Percentiles rank a stretch among this genome's conserved stretches.
phyloP scores from a whole-genome alignment of 2,113 vertebrate species.

The Elaphurus davidianus region DNA sequence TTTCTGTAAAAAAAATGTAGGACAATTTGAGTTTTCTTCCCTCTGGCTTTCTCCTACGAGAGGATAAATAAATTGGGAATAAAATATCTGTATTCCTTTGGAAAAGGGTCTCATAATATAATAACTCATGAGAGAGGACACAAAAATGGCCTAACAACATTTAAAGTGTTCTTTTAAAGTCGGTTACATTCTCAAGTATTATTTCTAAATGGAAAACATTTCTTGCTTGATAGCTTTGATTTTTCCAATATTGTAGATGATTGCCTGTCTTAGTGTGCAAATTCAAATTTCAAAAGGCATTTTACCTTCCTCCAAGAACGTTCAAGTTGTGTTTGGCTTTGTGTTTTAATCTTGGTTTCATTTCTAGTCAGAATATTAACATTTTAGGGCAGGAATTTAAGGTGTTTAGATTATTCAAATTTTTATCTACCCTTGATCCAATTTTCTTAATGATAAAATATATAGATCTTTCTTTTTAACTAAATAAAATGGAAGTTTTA shows the following conservation, averaged over 20 bases:
- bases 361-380: neutral
- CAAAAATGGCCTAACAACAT: slow-evolving; percentile 48
- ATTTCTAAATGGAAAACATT: slow-evolving; percentile 50
- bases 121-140: slow-evolving; percentile 11
- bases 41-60: neutral
- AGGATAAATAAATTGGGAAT: neutral
- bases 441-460: neutral
- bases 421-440: neutral
- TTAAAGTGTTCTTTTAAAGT: slow-evolving; percentile 55
- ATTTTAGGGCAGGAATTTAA: neutral
- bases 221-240: slow-evolving; percentile 57
- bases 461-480: neutral
- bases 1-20: slow-evolving; percentile 13
- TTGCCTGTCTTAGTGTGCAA: slow-evolving; percentile 43
- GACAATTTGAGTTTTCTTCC: neutral
- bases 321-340: slow-evolving; percentile 28
- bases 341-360: slow-evolving; percentile 46
- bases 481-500: neutral
- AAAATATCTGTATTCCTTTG: slow-evolving; percentile 42
- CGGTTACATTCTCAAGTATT: slow-evolving; percentile 20
- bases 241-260: slow-evolving; percentile 63
- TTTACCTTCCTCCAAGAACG: slow-evolving; percentile 45
- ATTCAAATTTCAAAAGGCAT: slow-evolving; percentile 63
- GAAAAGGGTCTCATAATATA: slow-evolving; percentile 22
- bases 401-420: neutral